These are phyloP conservation scores for Dolichotis patagonum DNA, from an alignment of 2,113 vertebrate species.

Conservation along the genomic window DNA sequence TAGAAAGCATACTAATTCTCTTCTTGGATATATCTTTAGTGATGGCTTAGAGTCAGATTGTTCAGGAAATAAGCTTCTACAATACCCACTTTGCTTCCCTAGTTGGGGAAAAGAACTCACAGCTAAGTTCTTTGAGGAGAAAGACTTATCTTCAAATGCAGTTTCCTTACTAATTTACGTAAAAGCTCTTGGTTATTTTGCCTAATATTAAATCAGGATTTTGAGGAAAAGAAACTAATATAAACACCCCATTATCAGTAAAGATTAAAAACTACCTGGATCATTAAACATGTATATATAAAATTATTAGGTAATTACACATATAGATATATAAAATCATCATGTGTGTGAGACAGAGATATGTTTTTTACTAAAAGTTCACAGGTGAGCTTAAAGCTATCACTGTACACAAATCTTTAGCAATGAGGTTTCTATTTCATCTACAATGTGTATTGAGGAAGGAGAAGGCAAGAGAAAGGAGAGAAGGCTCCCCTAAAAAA, in stretches of 20 bases:
- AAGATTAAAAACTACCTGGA: conserved; percentile 59
- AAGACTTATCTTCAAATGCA: conserved; percentile 48
- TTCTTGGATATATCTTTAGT: conserved; percentile 35
- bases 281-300: neutral
- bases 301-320: too few species aligned
- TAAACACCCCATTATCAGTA: conserved; percentile 62
- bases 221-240: conserved; percentile 63
- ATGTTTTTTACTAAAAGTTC: conserved; percentile 32
- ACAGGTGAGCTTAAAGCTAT: conserved; percentile 82
- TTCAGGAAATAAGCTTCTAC: conserved; percentile 59
- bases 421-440: conserved; percentile 71
- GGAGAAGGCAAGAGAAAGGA: neutral
- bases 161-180: conserved; percentile 58
- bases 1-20: conserved; percentile 56
- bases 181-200: conserved; percentile 57
- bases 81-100: conserved; percentile 67
- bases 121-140: conserved; percentile 70
- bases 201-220: conserved; percentile 35
- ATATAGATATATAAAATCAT: too few species aligned
- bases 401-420: conserved; percentile 74
- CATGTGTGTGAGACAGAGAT: too few species aligned
- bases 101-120: conserved; percentile 32
- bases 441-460: conserved; percentile 43
- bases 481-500: neutral
- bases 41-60: conserved; percentile 52